Conservation (phyloP, 1,140 invertebrate species). For the Papilio helenus region DNA sequence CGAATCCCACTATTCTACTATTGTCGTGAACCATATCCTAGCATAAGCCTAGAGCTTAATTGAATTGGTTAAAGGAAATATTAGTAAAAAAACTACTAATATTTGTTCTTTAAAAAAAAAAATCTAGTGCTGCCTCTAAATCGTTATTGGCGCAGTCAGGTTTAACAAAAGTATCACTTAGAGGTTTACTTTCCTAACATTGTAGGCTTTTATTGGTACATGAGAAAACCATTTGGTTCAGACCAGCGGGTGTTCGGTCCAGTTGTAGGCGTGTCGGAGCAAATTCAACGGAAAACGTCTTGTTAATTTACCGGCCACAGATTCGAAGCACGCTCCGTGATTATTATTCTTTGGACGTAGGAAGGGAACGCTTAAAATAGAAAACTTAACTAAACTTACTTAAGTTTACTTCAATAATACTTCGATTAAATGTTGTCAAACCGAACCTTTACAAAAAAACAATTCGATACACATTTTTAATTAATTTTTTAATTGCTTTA, state of each 20-base stretch:
- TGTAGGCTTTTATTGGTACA: background rate
- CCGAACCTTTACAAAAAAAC: background rate
- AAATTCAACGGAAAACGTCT: background rate
- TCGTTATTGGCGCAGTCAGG: background rate
- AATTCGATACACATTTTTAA: too few relatives aligned
- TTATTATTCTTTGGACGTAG: background rate
- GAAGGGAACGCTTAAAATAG: slow-evolving; percentile 6
- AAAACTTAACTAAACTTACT: slow-evolving; percentile 7
- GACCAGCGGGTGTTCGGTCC: background rate
- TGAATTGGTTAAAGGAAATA: too few relatives aligned
- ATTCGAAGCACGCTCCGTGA: background rate
- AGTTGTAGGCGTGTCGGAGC: background rate
- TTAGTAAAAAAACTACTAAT: too few relatives aligned
- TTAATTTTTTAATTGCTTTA: too few relatives aligned
- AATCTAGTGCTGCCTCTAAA: background rate
- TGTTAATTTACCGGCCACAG: background rate
- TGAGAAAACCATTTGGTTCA: slow-evolving; percentile 2
- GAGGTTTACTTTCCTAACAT: slow-evolving; percentile 1
- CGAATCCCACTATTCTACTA: too few relatives aligned
- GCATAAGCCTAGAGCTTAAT: too few relatives aligned
- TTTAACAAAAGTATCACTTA: slow-evolving; percentile 1
- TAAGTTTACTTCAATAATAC: background rate
- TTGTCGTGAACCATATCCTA: too few relatives aligned
- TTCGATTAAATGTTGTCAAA: too few relatives aligned
- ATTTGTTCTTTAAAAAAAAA: too few relatives aligned